Percentiles rank a stretch among this genome's conserved stretches.
Evolutionary conservation across 2,888 invertebrate species (phyloP).

Genomic region (Drosophila merina): DNA sequence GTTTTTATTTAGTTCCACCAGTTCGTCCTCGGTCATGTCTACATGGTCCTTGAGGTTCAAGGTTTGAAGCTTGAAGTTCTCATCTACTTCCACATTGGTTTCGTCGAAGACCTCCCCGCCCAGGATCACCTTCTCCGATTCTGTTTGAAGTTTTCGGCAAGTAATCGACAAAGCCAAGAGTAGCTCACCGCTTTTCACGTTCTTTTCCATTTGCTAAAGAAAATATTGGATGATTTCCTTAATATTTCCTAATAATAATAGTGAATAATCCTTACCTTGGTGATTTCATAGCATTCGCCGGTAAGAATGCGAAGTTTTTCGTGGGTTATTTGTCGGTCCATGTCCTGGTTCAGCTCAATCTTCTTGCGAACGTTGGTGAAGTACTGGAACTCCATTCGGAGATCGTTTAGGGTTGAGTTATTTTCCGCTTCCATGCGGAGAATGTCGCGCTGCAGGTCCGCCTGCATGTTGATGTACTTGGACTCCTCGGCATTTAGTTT

Average conservation of each 20-base stretch:
- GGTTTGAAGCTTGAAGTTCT: slow-evolving; percentile 55
- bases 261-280: slow-evolving; percentile 63
- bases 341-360: slow-evolving; percentile 69
- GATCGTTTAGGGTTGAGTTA: slow-evolving; percentile 65
- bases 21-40: slow-evolving; percentile 74
- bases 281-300: slow-evolving; percentile 70
- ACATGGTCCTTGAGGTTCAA: slow-evolving; percentile 70
- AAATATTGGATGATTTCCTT: not conserved
- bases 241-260: not conserved
- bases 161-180: slow-evolving; percentile 74
- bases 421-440: slow-evolving; percentile 65
- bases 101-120: slow-evolving; percentile 58
- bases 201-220: slow-evolving; percentile 70
- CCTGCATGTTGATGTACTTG: slow-evolving; percentile 31
- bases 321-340: slow-evolving; percentile 62
- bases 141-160: slow-evolving; percentile 81
- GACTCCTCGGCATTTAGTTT: slow-evolving; percentile 69
- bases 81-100: slow-evolving; percentile 33
- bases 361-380: slow-evolving; percentile 73
- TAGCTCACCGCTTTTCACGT: slow-evolving; percentile 75
- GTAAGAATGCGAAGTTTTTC: slow-evolving; percentile 74
- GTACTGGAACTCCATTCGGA: slow-evolving; percentile 76
- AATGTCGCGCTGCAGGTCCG: slow-evolving; percentile 62
- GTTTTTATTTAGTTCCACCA: slow-evolving; percentile 61
- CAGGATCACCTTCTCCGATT: slow-evolving; percentile 79